Evolutionary conservation across 2,113 vertebrate genomes (phyloP).

Genomic region (Pogona vitticeps): DNA sequence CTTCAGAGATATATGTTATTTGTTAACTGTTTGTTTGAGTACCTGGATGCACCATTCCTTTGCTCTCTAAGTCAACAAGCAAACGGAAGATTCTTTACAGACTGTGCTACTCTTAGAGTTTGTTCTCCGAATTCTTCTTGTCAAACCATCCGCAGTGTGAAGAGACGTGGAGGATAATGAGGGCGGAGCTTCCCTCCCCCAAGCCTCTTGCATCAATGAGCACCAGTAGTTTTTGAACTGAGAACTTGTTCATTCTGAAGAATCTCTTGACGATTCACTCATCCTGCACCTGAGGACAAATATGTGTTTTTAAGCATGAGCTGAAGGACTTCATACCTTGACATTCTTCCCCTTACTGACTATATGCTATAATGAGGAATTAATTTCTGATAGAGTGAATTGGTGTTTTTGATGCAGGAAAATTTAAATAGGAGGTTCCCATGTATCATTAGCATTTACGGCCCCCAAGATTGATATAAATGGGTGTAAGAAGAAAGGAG

Average conservation of each 20-base stretch:
- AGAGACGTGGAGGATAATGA: neutral
- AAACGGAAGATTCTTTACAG: neutral
- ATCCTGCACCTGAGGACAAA: slow-evolving; percentile 1
- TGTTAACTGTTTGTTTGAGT: neutral
- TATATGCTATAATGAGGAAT: neutral
- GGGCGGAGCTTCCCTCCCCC: neutral
- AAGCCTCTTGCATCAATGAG: neutral
- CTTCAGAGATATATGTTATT: neutral
- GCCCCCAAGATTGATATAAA: neutral
- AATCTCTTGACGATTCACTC: neutral
- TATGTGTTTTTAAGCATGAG: neutral
- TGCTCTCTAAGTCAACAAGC: neutral
- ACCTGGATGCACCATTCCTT: neutral
- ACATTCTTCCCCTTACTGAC: slow-evolving; percentile 4
- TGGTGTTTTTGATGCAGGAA: neutral
- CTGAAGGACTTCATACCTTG: neutral
- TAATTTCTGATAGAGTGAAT: neutral
- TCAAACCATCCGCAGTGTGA: no score
- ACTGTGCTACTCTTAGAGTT: neutral
- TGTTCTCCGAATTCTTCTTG: neutral
- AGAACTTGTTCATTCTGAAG: slow-evolving; percentile 14
- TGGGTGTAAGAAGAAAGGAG: neutral
- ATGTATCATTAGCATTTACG: neutral
- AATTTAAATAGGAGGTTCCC: neutral
- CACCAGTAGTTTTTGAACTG: neutral